phyloP scores from a whole-genome alignment of 2,113 vertebrate species.

The Murina feae region DNA sequence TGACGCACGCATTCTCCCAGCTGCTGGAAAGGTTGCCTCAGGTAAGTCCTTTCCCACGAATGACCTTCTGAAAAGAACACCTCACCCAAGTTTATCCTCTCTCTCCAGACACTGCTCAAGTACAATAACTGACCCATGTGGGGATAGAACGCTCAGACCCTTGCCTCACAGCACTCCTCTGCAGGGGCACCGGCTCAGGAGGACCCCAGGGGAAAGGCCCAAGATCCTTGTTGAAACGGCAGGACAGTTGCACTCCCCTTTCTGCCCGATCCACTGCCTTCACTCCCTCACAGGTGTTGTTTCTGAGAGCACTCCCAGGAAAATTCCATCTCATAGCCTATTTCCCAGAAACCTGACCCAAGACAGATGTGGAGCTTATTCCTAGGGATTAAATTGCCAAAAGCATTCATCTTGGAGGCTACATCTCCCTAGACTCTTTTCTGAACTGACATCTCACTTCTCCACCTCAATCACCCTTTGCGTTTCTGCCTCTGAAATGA shows the following conservation, averaged over 20 bases:
- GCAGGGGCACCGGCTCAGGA: not conserved
- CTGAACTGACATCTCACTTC: not conserved
- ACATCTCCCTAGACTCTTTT: not conserved
- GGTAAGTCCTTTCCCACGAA: not conserved
- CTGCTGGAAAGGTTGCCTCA: not conserved
- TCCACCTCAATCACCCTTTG: not conserved
- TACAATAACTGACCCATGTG: not conserved
- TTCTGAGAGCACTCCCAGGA: not conserved
- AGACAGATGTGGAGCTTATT: slow-evolving; percentile 30
- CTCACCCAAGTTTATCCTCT: not conserved
- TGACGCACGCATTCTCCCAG: not conserved
- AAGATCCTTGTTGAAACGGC: not conserved
- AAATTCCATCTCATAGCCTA: not conserved
- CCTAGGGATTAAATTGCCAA: not conserved
- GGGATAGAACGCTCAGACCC: not conserved
- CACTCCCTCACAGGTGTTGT: not conserved
- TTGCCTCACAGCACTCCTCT: no score
- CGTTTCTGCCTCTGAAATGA: not conserved
- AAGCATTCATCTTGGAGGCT: not conserved
- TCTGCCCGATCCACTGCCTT: not conserved
- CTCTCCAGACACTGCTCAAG: not conserved
- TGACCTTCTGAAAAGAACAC: not conserved
- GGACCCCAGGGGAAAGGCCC: no score
- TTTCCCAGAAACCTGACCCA: slow-evolving; percentile 16
- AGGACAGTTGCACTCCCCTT: not conserved